Percentiles rank a stretch among this genome's conserved stretches.
These are phyloP conservation scores for Anser brachyrhynchus DNA, from an alignment of 2,113 vertebrate genomes.

Conservation along the genomic window DNA sequence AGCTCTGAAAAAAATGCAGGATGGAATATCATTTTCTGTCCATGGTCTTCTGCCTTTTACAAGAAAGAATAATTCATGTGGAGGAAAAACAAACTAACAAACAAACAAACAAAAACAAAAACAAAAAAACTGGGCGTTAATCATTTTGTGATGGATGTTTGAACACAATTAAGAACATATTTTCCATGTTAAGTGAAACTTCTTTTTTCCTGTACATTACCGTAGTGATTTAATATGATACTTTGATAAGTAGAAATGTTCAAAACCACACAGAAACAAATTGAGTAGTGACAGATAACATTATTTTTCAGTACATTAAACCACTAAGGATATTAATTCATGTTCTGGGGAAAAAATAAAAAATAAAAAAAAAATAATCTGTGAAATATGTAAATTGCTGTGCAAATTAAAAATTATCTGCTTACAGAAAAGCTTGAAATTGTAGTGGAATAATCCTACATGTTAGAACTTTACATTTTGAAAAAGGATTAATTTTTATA, in stretches of 20 bases:
- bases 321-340: not conserved
- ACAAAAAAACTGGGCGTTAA: not conserved
- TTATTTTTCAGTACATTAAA: conserved; percentile 6
- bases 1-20: conserved; percentile 11
- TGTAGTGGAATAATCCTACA: not conserved
- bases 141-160: not conserved
- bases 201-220: not conserved
- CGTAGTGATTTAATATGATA: not conserved
- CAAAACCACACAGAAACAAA: not conserved
- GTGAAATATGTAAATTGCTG: not conserved
- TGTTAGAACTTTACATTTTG: not conserved
- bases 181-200: not conserved
- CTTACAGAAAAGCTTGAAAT: not conserved
- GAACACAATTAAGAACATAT: not conserved
- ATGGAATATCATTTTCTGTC: conserved; percentile 1
- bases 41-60: conserved; percentile 19
- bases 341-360: not conserved
- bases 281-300: not conserved
- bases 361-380: not conserved
- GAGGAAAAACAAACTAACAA: not conserved
- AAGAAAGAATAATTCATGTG: conserved; percentile 2
- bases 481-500: not conserved
- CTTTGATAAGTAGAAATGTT: conserved; percentile 12
- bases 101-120: not conserved
- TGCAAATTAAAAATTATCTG: not conserved